Evolutionary conservation across 2,888 invertebrate species (phyloP).

Genomic region (Ormyrus nitidulus): DNA sequence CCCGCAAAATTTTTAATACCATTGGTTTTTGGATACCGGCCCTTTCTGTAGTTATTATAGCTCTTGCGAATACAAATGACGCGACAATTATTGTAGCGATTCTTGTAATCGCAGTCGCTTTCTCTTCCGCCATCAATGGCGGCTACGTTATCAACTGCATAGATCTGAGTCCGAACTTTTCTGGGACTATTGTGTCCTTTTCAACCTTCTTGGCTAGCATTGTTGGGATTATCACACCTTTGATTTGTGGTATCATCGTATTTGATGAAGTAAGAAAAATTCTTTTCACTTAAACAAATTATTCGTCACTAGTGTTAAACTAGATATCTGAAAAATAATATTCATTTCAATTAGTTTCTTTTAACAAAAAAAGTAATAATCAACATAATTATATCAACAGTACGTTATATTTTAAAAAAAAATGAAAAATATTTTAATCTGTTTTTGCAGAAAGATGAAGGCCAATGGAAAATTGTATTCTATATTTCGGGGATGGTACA

Average conservation of each 20-base stretch:
- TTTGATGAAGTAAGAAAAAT: conserved; percentile 64
- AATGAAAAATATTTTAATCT: not conserved
- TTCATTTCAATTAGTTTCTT: not conserved
- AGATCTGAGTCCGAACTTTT: conserved; percentile 77
- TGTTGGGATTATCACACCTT: conserved; percentile 74
- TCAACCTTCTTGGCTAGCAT: conserved; percentile 75
- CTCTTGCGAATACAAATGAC: conserved; percentile 59
- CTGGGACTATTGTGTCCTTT: conserved; percentile 76
- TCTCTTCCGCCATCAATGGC: conserved; percentile 70
- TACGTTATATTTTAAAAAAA: too few relatives aligned
- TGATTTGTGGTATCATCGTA: conserved; percentile 72
- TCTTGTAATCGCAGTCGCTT: conserved; percentile 68
- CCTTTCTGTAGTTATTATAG: conserved; percentile 73
- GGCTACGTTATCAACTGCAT: conserved; percentile 76
- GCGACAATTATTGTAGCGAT: conserved; percentile 60
- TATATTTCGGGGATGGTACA: conserved; percentile 80
- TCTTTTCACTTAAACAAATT: not conserved
- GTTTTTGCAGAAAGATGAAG: conserved; percentile 76
- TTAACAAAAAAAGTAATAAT: not conserved
- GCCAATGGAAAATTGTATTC: conserved; percentile 81
- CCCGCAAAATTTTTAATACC: conserved; percentile 75
- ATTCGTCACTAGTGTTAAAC: not conserved
- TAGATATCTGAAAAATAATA: not conserved
- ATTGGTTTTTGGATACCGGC: conserved; percentile 78
- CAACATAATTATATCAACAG: too few relatives aligned